Evolutionary conservation across 2,797 vertebrate species (phyloP), one percentile per base, ranked within the genome.

Genomic region (Periparus ater): DNA sequence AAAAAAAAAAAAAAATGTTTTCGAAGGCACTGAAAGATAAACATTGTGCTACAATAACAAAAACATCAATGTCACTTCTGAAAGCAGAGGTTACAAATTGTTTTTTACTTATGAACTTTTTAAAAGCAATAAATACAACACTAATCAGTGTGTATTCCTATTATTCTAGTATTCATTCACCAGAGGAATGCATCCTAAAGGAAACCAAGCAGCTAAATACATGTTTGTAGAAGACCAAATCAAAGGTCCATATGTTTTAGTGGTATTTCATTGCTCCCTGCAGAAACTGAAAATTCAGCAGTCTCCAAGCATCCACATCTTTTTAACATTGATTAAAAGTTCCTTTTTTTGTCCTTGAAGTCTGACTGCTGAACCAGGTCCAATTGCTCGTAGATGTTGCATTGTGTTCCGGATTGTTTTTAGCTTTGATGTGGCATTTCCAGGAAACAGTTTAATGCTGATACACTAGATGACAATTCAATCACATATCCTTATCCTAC

Each of bases 361-460:
- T 85, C 80, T 68, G 48, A 57, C 73, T 91, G 88, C 74, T 97
- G 96, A 95, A 95, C 90, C 80, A 77, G 77, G 77, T 96, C 96
- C 95, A 95, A 90, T 89, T 85, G 83, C 89, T 89, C 26, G 13
- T 93, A 93, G 88, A 96, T 87, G 89, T 71, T 47, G 88, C 88
- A 93, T 94, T 96, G 85, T 95, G 89, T 65, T 95, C 85, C 83
- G 85, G 77, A 93, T 89, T 94, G 89, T 34, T 93, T 95, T 94
- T 76, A 91, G 89, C 93, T 96, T 96, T 97, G 94, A 97, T 96
- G 96, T 96, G 96, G 96, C 94, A 94, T 95, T 97, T 96, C 94
- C 95, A 95, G 95, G 95, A 96, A 97, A 95, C 62, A 17, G 13
- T 91, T 95, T 97, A 96, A 96, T 0, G 21, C 83, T 97, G 96